Evolutionary conservation across 2,888 invertebrate species (phyloP), one percentile per base, ranked within the genome.

Genomic region (Abrostola triplasia): DNA sequence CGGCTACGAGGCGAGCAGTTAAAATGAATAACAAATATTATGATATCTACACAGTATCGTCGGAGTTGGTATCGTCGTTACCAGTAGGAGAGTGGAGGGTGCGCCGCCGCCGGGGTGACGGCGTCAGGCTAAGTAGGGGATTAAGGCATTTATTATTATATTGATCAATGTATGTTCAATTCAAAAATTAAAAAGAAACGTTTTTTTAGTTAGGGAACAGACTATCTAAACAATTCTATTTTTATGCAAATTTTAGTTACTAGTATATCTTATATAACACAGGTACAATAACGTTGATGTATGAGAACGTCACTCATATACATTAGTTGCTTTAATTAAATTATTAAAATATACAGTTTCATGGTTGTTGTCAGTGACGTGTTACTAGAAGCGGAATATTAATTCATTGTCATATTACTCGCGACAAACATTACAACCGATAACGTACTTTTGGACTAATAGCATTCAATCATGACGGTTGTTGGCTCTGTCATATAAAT

Each of bases 21-120:
- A 47, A 35, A 60, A 63, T 52, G 38, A 59, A 63, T 70, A 64
- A 55, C 50, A 49, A 73, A 60, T 64, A 37, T 35, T 55, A 24
- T 47, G 24, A 59, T 64, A 62, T 64, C 51, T 70, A 59, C 52
- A 58, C 58, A 53, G 55, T 50, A 38, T 52, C 13, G 59, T 59
- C 68, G 38, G 40, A 49, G 47, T 53, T 50, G 66, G 60, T 73
- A 59, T 53, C 47, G 52, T 42, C 40, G 55, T 66, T 50, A 41
- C 52, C 52, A 63, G 36, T 56, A 47, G 55, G 37, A 37, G 60
- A 37, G 6, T 4, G 44, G 24, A 24, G 10, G 12, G 42, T n/a
- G 12, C 12, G 42, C 12, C 42, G 42, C n/a, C 44, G 44, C 13
- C 24, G 12, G 13, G 12, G 9, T 47, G 44, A 24, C 44, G 5